Evolutionary conservation across 1,140 invertebrate species (phyloP).

Genomic region (Brachionus manjavacas): DNA sequence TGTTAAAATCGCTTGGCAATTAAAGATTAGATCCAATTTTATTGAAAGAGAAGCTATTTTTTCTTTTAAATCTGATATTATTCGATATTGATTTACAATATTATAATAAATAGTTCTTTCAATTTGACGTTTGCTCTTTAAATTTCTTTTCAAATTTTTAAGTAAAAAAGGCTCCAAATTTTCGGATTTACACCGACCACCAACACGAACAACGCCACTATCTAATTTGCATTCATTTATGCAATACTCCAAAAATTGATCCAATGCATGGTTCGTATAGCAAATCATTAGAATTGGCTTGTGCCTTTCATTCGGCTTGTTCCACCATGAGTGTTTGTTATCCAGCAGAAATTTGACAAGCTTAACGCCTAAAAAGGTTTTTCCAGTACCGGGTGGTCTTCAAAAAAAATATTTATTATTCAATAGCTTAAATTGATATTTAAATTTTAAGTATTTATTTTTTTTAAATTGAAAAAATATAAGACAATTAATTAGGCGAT

Average conservation of each 20-base stretch:
- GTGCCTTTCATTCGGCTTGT: background rate
- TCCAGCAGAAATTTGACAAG: constrained; percentile 61
- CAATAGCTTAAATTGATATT: too few relatives aligned
- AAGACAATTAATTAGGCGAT: too few relatives aligned
- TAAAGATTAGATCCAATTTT: background rate
- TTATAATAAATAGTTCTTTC: background rate
- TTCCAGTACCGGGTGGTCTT: constrained; percentile 70
- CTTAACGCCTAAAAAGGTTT: constrained; percentile 70
- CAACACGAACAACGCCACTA: background rate
- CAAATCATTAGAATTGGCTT: constrained; percentile 68
- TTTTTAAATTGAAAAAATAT: too few relatives aligned
- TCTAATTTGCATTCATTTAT: constrained; percentile 44
- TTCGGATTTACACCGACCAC: background rate
- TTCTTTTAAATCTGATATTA: background rate
- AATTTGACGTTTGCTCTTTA: background rate
- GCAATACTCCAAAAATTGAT: constrained; percentile 59
- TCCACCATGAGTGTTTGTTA: constrained; percentile 47
- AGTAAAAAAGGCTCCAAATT: background rate
- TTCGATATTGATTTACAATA: background rate
- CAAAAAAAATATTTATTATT: constrained; percentile 63
- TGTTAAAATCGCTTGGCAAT: background rate
- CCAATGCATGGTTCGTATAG: constrained; percentile 74
- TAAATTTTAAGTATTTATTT: too few relatives aligned
- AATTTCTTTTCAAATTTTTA: background rate
- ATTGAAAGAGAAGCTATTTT: background rate